Conservation (phyloP, 2,113 vertebrate genomes). For the Reinhardtius hippoglossoides region DNA sequence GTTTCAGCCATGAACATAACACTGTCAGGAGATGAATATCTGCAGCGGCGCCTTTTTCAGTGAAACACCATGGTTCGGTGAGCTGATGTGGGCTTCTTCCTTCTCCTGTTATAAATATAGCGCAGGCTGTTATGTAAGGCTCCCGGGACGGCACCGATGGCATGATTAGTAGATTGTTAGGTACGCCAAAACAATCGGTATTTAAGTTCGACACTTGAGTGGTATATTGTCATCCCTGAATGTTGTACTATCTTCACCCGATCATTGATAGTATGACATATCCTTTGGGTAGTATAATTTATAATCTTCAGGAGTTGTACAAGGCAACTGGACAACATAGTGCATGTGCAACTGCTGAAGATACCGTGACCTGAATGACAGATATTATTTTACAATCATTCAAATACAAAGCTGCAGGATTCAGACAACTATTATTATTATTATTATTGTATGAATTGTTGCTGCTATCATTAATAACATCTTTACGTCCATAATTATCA, state of each 20-base stretch:
- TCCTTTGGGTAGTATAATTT: neutral
- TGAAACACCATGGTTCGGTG: slow-evolving; percentile 63
- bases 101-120: slow-evolving; percentile 78
- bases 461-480: too few species aligned
- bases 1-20: slow-evolving; percentile 6
- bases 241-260: neutral
- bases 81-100: slow-evolving; percentile 75
- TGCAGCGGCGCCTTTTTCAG: slow-evolving; percentile 39
- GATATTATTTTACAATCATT: too few species aligned
- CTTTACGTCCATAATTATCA: too few species aligned
- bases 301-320: too few species aligned
- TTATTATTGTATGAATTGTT: too few species aligned
- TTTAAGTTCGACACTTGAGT: neutral
- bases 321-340: too few species aligned
- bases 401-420: too few species aligned
- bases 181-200: slow-evolving; percentile 44
- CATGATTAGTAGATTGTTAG: slow-evolving; percentile 64
- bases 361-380: too few species aligned
- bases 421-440: too few species aligned
- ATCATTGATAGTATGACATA: neutral
- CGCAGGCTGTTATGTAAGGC: slow-evolving; percentile 72
- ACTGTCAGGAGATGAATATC: slow-evolving; percentile 24
- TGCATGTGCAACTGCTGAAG: too few species aligned
- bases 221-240: neutral
- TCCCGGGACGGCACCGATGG: slow-evolving; percentile 61